phyloP scores from a whole-genome alignment of 2,113 vertebrate species.

The Sceloporus undulatus region DNA sequence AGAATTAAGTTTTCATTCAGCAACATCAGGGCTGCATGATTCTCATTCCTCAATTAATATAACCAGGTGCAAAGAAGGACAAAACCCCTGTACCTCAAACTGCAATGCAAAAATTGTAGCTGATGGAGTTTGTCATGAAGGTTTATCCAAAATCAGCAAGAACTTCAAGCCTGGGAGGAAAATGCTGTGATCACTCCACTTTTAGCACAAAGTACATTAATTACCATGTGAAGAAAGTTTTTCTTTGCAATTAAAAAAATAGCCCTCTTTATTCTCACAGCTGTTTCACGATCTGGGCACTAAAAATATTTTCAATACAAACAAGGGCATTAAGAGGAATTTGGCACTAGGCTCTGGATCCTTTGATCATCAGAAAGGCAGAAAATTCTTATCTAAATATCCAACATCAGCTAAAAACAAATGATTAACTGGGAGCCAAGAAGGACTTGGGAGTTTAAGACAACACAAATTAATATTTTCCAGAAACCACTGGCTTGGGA shows the following conservation, averaged over 20 bases:
- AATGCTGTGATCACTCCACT: no score
- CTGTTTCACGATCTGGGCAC: background rate
- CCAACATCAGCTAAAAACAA: background rate
- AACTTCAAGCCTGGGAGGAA: no score
- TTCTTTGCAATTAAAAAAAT: background rate
- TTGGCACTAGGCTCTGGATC: background rate
- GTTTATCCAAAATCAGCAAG: background rate
- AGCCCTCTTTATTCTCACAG: background rate
- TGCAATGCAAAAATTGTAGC: background rate
- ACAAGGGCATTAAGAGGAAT: background rate
- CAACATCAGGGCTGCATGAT: no score
- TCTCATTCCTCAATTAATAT: no score
- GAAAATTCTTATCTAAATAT: slow-evolving; percentile 18
- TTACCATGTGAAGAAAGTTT: background rate
- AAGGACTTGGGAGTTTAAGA: background rate
- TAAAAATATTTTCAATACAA: slow-evolving; percentile 19
- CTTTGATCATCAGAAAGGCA: background rate
- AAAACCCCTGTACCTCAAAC: background rate
- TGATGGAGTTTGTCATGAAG: background rate
- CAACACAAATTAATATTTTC: background rate
- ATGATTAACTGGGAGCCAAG: background rate
- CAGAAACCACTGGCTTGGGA: background rate
- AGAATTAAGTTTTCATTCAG: no score
- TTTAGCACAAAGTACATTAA: background rate
- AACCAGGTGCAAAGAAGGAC: background rate